These are phyloP conservation scores for Apis cerana DNA, from an alignment of 1,140 invertebrate genomes.

Conservation along the genomic window DNA sequence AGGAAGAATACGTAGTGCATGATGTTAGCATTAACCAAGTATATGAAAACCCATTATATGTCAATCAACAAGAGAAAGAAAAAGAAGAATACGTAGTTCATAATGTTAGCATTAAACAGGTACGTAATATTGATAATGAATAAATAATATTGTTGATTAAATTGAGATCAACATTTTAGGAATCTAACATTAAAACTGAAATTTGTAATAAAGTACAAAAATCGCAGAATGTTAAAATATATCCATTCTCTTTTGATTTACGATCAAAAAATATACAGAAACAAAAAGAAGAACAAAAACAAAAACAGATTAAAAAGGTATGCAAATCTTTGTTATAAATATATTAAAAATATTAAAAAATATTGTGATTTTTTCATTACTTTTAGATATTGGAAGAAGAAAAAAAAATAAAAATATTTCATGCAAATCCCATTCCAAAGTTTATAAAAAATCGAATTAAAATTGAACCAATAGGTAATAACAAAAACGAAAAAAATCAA, in stretches of 20 bases:
- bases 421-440: constrained; percentile 50
- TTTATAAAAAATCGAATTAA: constrained; percentile 10
- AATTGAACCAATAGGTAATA: background rate
- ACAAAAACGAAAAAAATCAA: background rate
- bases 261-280: constrained; percentile 31
- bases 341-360: background rate
- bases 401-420: constrained; percentile 35
- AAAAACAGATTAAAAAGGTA: constrained; percentile 31
- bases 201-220: background rate
- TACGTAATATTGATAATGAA: background rate
- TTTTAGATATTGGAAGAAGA: constrained; percentile 18
- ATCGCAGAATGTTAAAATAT: background rate
- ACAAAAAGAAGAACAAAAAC: constrained; percentile 16
- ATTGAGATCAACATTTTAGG: background rate
- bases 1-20: background rate
- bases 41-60: too few relatives aligned
- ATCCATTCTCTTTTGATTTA: constrained; percentile 52
- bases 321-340: background rate
- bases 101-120: background rate
- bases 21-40: too few relatives aligned
- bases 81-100: background rate
- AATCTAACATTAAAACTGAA: background rate
- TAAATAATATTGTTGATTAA: background rate
- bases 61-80: too few relatives aligned
- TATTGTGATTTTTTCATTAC: background rate